phyloP scores from a whole-genome alignment of 2,113 vertebrate genomes.

The Phodopus roborovskii region DNA sequence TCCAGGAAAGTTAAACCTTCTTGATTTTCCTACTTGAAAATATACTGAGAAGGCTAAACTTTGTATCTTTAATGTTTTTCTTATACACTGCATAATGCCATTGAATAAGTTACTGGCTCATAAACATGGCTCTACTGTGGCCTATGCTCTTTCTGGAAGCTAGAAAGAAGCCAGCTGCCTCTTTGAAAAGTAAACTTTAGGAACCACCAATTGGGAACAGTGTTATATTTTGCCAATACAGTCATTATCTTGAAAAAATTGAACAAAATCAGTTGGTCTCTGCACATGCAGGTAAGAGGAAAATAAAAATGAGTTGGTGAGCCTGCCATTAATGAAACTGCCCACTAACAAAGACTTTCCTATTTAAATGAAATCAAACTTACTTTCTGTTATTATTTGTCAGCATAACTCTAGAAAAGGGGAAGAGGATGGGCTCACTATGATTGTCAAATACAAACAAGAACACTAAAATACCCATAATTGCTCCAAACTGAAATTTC shows the following conservation, averaged over 20 bases:
- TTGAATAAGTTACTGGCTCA: not conserved
- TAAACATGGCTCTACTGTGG: not conserved
- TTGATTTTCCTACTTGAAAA: not conserved
- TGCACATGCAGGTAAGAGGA: not conserved
- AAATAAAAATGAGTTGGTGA: slow-evolving; percentile 4
- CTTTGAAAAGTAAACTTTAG: slow-evolving; percentile 5
- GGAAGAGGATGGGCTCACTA: accelerated
- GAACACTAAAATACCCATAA: not conserved
- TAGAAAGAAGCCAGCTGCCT: not conserved
- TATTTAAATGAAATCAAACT: not conserved
- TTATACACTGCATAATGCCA: not conserved
- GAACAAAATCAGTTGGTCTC: not conserved
- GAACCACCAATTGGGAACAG: not conserved
- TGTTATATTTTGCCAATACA: not conserved
- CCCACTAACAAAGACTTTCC: not conserved
- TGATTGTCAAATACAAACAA: not conserved
- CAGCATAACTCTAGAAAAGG: not conserved
- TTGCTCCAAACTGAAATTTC: not conserved
- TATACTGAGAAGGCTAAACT: not conserved
- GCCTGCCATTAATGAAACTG: not conserved
- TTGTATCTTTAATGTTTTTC: not conserved
- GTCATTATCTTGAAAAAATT: slow-evolving; percentile 29
- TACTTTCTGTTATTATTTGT: not conserved
- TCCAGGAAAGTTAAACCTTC: slow-evolving; percentile 34
- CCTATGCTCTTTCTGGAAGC: not conserved